Conservation (phyloP, 2,888 invertebrate genomes). For the Nomada goodeniana region DNA sequence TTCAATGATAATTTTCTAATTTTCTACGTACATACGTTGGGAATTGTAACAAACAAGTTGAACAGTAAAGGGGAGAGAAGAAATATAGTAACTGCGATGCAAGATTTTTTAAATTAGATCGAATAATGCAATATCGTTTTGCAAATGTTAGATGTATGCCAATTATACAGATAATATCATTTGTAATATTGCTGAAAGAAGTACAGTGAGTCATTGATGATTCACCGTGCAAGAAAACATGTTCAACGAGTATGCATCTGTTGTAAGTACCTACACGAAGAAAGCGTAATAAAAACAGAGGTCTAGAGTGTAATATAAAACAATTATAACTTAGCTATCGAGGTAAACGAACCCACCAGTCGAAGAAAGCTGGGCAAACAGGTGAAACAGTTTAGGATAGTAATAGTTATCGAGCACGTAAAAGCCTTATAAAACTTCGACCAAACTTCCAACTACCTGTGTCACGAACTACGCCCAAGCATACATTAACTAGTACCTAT, state of each 20-base stretch:
- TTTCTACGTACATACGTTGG: no score
- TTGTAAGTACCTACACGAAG: no score
- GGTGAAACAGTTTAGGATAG: neutral
- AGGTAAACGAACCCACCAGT: neutral
- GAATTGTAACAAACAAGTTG: neutral
- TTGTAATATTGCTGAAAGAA: neutral
- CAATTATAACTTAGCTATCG: neutral
- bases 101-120: no score
- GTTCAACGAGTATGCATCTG: neutral
- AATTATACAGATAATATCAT: neutral
- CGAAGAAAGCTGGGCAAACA: neutral
- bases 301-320: no score
- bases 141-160: no score
- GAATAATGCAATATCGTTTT: no score
- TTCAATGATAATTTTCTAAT: neutral
- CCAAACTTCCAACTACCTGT: neutral
- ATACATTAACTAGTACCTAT: neutral
- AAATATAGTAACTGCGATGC: neutral
- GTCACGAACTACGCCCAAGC: neutral
- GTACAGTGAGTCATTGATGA: conserved; percentile 12
- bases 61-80: neutral
- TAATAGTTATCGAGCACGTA: neutral
- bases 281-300: neutral
- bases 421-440: conserved; percentile 1
- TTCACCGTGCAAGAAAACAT: neutral